These are phyloP conservation scores for Drosophila sp. DNA, from an alignment of 1,140 invertebrate species.

Conservation along the genomic window DNA sequence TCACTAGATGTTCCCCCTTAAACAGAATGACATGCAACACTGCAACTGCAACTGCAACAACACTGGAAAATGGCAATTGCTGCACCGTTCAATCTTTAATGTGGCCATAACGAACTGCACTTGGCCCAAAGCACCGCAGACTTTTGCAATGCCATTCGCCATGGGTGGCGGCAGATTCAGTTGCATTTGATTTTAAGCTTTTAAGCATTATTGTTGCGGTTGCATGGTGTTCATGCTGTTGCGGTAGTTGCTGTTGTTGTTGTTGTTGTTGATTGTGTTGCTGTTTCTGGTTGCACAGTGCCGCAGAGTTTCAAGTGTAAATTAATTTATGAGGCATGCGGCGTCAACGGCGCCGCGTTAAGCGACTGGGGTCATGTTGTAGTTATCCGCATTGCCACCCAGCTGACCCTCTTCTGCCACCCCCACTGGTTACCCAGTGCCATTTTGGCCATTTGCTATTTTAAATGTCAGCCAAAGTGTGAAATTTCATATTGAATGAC, in stretches of 20 bases:
- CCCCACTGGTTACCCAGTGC: not conserved
- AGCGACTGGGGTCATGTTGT: slow-evolving; percentile 54
- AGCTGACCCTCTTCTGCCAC: slow-evolving; percentile 3
- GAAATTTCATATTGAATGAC: slow-evolving; percentile 79
- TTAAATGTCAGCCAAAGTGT: slow-evolving; percentile 77
- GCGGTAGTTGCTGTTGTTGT: slow-evolving; percentile 16
- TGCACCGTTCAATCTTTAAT: slow-evolving; percentile 31
- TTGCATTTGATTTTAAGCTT: slow-evolving; percentile 57
- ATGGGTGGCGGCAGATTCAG: slow-evolving; percentile 53
- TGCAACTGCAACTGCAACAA: not conserved
- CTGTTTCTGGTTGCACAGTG: slow-evolving; percentile 45
- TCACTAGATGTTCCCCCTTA: not conserved
- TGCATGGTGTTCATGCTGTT: slow-evolving; percentile 1
- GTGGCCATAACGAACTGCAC: slow-evolving; percentile 44
- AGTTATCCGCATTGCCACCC: not conserved
- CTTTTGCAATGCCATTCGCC: slow-evolving; percentile 42
- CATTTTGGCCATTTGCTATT: slow-evolving; percentile 44
- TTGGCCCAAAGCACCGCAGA: slow-evolving; percentile 32
- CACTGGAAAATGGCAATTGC: slow-evolving; percentile 1
- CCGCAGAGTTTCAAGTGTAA: slow-evolving; percentile 76
- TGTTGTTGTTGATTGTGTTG: slow-evolving; percentile 44
- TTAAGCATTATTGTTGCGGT: slow-evolving; percentile 52
- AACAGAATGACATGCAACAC: not conserved
- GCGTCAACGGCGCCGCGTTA: slow-evolving; percentile 61
- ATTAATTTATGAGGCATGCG: slow-evolving; percentile 80